Evolutionary conservation across 1,140 invertebrate genomes (phyloP).

Genomic region (Phenacoccus solenopsis): DNA sequence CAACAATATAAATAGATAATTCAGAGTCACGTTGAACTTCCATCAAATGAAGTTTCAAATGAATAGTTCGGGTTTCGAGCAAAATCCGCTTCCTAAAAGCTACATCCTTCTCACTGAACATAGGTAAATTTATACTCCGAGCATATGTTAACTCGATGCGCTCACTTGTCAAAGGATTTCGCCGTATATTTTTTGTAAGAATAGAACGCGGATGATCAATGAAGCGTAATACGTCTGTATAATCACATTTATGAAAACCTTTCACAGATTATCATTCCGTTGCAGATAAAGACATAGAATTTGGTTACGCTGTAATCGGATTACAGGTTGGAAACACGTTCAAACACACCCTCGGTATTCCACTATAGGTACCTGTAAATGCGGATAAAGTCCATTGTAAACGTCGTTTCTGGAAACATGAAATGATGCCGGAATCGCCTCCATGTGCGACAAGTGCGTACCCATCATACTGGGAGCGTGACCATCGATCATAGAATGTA

Average conservation of each 20-base stretch:
- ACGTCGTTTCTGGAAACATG: constrained; percentile 25
- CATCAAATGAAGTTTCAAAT: too few species aligned
- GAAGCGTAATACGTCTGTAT: background rate
- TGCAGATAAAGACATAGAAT: background rate
- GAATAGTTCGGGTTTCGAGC: too few species aligned
- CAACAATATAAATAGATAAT: too few species aligned
- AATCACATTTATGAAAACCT: background rate
- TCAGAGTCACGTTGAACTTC: too few species aligned
- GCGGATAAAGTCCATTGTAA: constrained; percentile 37
- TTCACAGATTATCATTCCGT: background rate
- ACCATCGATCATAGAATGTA: constrained; percentile 4
- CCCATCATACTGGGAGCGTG: constrained; percentile 11
- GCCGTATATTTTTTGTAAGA: too few species aligned
- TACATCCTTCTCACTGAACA: too few species aligned
- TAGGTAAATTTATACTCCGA: too few species aligned
- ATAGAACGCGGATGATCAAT: background rate
- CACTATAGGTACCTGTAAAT: constrained; percentile 40
- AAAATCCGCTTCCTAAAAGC: too few species aligned
- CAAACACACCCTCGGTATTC: background rate
- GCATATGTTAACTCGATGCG: too few species aligned
- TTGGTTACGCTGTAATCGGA: background rate
- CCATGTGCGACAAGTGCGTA: constrained; percentile 19
- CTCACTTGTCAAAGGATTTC: too few species aligned
- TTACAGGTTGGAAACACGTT: background rate
- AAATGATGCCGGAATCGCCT: constrained; percentile 13